A percentile compares a stretch with the other conserved stretches of the same genome.
These are phyloP conservation scores for Apaloderma vittatum DNA, from an alignment of 2,113 vertebrate genomes.

Conservation along the genomic window DNA sequence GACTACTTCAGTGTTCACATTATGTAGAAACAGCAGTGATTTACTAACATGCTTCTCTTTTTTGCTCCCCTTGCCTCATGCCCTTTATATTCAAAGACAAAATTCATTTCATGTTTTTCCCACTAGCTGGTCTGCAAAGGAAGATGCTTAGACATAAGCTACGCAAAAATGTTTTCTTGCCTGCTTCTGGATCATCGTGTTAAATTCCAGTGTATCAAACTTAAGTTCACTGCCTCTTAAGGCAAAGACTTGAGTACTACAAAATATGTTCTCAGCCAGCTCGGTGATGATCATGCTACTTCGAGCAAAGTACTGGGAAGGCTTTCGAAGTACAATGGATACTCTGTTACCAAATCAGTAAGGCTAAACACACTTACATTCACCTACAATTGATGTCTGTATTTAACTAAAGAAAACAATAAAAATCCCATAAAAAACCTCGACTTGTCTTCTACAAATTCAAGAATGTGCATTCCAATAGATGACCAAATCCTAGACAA, in stretches of 20 bases:
- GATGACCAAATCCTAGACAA: background rate
- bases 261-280: background rate
- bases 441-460: background rate
- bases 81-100: background rate
- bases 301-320: background rate
- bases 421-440: background rate
- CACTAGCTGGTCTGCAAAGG: background rate
- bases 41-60: background rate
- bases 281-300: background rate
- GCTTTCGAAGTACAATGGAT: background rate
- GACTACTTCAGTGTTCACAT: fast-evolving
- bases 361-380: background rate
- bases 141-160: background rate
- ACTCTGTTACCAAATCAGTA: background rate
- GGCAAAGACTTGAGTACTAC: background rate
- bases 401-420: background rate
- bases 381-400: background rate
- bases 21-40: background rate
- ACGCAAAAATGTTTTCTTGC: background rate
- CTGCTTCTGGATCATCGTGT: background rate
- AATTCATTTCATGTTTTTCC: background rate
- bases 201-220: background rate
- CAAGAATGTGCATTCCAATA: background rate
- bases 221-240: background rate
- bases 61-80: background rate